Evolutionary conservation across 1,140 invertebrate genomes (phyloP).

Genomic region (Capitella teleta): DNA sequence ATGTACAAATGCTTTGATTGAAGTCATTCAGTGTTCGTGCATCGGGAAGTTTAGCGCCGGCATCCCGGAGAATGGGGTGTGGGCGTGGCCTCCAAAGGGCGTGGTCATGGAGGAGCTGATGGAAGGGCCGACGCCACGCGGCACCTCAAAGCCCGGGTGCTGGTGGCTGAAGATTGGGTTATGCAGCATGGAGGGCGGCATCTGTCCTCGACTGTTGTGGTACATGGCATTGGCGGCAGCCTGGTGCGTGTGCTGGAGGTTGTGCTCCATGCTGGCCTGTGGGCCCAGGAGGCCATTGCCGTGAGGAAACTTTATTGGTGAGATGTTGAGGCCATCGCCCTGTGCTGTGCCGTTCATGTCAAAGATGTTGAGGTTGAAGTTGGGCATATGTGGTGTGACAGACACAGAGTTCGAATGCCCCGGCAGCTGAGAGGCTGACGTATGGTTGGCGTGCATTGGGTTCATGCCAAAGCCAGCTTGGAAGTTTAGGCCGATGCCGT

Average conservation of each 20-base stretch:
- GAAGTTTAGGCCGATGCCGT: conserved; percentile 39
- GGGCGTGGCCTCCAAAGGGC: conserved; percentile 31
- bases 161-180: conserved; percentile 31
- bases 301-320: conserved; percentile 42
- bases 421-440: conserved; percentile 21
- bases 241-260: conserved; percentile 34
- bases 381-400: conserved; percentile 34
- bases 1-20: neutral
- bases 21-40: conserved; percentile 25
- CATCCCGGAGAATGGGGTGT: conserved; percentile 34
- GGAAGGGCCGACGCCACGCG: conserved; percentile 21
- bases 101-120: conserved; percentile 33
- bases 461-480: conserved; percentile 40
- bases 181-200: conserved; percentile 28
- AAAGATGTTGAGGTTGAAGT: conserved; percentile 39
- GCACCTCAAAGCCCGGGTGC: conserved; percentile 35
- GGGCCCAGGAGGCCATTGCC: conserved; percentile 26
- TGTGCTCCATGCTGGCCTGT: conserved; percentile 30
- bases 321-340: conserved; percentile 28
- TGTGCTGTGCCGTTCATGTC: conserved; percentile 30
- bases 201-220: conserved; percentile 22
- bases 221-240: conserved; percentile 16
- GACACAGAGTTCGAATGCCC: conserved; percentile 30
- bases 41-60: conserved; percentile 40
- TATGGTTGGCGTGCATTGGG: conserved; percentile 24